phyloP scores from a whole-genome alignment of 2,113 vertebrate genomes.

The Actinemys pallida region DNA sequence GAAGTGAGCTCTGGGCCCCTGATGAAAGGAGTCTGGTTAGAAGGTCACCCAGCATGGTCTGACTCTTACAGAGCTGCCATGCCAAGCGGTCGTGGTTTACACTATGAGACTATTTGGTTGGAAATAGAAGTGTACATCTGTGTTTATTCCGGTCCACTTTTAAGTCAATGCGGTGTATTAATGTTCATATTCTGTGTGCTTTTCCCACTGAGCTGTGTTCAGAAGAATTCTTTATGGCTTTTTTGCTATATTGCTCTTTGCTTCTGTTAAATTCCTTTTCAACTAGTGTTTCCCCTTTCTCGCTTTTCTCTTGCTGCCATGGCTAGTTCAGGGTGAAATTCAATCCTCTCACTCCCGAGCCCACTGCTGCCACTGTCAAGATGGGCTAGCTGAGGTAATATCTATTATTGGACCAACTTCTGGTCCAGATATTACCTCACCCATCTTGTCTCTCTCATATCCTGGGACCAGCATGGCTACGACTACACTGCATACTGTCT shows the following conservation, averaged over 20 bases:
- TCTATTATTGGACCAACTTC: no score
- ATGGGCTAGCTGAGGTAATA: background rate
- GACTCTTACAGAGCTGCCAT: background rate
- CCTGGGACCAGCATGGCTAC: no score
- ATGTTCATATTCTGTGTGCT: background rate
- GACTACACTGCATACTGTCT: background rate
- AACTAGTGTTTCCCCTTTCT: background rate
- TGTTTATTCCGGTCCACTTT: background rate
- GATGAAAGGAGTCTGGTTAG: background rate
- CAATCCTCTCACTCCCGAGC: background rate
- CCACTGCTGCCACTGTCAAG: background rate
- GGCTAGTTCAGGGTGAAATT: background rate
- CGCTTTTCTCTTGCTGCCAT: background rate
- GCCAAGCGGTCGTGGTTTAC: background rate
- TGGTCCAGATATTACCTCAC: no score
- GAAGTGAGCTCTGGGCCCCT: background rate
- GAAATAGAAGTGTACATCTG: background rate
- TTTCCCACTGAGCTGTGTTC: background rate
- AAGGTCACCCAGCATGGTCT: background rate
- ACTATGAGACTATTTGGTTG: background rate
- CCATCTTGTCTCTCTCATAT: background rate
- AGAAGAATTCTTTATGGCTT: background rate
- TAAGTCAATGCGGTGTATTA: background rate
- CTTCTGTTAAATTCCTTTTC: background rate
- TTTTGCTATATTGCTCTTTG: background rate